Base-by-base conservation (phyloP, 1,140 invertebrate genomes). In the Macrocentrus cingulum region DNA sequence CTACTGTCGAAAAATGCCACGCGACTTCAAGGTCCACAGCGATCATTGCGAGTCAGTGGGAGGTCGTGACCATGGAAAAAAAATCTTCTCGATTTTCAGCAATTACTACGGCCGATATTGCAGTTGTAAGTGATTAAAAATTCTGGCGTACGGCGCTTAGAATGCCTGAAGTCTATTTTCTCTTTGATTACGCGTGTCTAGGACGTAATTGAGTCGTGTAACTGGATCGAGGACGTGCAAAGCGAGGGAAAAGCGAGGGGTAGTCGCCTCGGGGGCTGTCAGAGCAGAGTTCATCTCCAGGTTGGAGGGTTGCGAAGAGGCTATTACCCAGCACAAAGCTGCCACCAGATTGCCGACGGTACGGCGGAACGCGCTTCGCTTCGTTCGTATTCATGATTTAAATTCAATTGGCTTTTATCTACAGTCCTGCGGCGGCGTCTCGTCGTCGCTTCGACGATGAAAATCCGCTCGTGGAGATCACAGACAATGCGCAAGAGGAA, bases 361-460 rank as follows among this genome's bases (percentile, higher is more conserved):
- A 61, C 39, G 46, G 36, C 49, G 45, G 45, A 41, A 13, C 42
- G 49, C 52, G 34, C 16, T n/a, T 25, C 51, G 29, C 23, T 57
- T 20, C 16, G 18, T 36, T 77, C 72, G 72, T 77, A 78, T 79
- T 80, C 77, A 76, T 80, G 73, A 78, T 80, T 78, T 72, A 75
- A 79, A 80, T 75, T 77, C 74, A 76, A 80, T 80, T 78, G 74
- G 69, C 75, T 79, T 78, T 78, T 77, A 79, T 78, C 77, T 74
- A 72, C 67, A 63, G 67, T 74, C 71, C 71, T 66, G 67, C 61
- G 63, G 66, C 64, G 58, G 62, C 42, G 23, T 34, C n/a, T 23
- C 7, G 18, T 22, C 46, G 4, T 9, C 46, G 20, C 18, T 13
- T 39, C n/a, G n/a, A 18, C 6, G 13, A 16, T 44, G 0, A 18